Percentiles rank a stretch among this genome's conserved stretches.
Conservation (phyloP, 2,888 invertebrate genomes). For the Melikaiella ostensackeni region DNA sequence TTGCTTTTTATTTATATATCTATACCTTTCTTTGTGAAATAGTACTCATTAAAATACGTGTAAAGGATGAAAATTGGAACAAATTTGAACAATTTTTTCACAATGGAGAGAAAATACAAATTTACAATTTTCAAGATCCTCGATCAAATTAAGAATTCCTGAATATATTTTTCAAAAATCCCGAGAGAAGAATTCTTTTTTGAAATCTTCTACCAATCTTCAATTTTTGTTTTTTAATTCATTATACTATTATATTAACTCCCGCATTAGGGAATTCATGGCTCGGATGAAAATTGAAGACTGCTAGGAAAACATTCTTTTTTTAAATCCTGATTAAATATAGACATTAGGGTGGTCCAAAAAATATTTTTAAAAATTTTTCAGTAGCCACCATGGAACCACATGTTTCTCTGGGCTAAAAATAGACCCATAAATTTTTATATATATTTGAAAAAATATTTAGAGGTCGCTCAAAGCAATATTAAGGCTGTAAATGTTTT, state of each 20-base stretch:
- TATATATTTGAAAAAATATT: no score
- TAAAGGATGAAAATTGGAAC: slow-evolving; percentile 42
- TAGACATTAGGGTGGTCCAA: no score
- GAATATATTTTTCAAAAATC: neutral
- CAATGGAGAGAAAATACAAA: slow-evolving; percentile 29
- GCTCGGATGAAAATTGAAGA: neutral
- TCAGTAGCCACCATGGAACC: no score
- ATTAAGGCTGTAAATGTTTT: no score
- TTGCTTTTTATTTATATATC: slow-evolving; percentile 49
- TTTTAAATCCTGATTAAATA: neutral
- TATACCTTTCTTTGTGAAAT: slow-evolving; percentile 54
- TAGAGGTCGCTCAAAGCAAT: no score
- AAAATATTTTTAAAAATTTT: no score
- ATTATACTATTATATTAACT: neutral
- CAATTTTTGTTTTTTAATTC: neutral
- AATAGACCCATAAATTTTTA: no score
- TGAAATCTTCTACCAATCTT: neutral
- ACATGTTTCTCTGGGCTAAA: no score
- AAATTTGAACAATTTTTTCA: neutral
- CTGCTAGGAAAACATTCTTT: neutral
- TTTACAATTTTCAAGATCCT: slow-evolving; percentile 4
- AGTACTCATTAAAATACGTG: slow-evolving; percentile 37
- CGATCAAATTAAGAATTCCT: no score
- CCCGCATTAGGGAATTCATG: neutral
- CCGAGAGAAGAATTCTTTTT: no score